A percentile compares a stretch with the other conserved stretches of the same genome.
phyloP scores from a whole-genome alignment of 2,888 invertebrate genomes.

The Drosophila affinis region DNA sequence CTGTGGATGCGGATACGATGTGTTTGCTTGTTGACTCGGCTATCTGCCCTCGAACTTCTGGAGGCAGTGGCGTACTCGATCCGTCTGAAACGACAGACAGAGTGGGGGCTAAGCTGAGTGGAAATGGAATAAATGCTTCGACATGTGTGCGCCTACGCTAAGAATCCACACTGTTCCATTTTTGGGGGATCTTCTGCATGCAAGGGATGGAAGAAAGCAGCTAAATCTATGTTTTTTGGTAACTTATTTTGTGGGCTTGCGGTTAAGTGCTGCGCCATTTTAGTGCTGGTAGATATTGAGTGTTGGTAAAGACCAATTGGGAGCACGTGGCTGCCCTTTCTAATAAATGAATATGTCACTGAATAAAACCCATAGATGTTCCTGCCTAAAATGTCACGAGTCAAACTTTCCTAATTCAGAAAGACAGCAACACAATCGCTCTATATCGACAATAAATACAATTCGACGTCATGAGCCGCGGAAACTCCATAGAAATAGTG shows the following conservation, averaged over 20 bases:
- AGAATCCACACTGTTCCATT: background rate
- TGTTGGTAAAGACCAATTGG: background rate
- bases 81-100: background rate
- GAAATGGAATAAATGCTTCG: background rate
- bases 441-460: background rate
- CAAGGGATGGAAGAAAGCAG: too few relatives aligned
- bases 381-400: too few relatives aligned
- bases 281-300: background rate
- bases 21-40: background rate
- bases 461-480: constrained; percentile 10
- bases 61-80: background rate
- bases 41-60: background rate
- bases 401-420: background rate
- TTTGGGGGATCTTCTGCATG: background rate
- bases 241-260: too few relatives aligned
- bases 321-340: background rate
- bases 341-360: too few relatives aligned
- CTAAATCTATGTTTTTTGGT: too few relatives aligned
- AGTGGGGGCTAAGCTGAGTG: background rate
- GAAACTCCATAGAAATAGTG: constrained; percentile 50
- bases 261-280: background rate
- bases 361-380: too few relatives aligned
- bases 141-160: background rate
- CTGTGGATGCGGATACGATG: background rate
- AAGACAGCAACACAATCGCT: background rate